These are phyloP conservation scores for Coccyzus lansbergi DNA, from an alignment of 2,797 vertebrate genomes.

Conservation along the genomic window DNA sequence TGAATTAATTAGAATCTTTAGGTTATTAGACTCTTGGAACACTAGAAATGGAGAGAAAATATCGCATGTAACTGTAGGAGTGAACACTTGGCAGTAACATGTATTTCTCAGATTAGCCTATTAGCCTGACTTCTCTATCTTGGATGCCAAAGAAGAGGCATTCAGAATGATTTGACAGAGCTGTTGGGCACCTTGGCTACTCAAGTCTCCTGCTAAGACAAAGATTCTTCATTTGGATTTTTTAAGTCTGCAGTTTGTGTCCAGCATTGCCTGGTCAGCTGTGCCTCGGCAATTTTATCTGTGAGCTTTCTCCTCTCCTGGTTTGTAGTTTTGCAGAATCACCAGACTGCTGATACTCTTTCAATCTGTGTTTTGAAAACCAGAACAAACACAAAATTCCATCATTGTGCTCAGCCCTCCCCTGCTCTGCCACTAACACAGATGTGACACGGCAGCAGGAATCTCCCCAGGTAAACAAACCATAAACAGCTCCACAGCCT, in stretches of 20 bases:
- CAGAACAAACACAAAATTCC: background rate
- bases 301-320: background rate
- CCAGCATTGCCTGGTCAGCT: background rate
- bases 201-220: background rate
- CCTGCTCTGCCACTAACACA: background rate
- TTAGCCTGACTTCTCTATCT: background rate
- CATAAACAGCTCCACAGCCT: background rate
- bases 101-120: background rate
- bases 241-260: background rate
- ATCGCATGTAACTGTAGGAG: background rate
- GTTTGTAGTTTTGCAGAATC: background rate
- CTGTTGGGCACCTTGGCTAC: background rate
- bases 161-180: background rate
- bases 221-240: background rate
- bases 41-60: background rate
- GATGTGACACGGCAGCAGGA: background rate
- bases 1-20: background rate
- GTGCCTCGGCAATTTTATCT: background rate
- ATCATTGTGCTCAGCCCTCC: background rate
- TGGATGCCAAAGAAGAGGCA: background rate
- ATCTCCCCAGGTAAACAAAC: background rate
- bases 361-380: background rate
- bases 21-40: background rate
- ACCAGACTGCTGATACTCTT: background rate
- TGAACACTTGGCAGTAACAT: background rate